These are phyloP conservation scores for Helicoverpa armigera DNA, from an alignment of 1,140 invertebrate species.

Conservation along the genomic window DNA sequence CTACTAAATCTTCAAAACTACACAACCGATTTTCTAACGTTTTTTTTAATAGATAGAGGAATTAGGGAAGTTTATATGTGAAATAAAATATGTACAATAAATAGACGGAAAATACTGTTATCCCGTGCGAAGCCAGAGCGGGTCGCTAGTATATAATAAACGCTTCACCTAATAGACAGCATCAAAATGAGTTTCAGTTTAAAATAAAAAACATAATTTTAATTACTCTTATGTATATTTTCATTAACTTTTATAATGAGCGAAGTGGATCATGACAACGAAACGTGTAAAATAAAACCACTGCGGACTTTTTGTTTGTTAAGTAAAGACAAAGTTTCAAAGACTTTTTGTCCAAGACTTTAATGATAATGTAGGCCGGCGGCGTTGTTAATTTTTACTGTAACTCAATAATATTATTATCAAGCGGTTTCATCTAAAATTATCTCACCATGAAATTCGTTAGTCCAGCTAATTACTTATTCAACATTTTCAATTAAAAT, in stretches of 20 bases:
- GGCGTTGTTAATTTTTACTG: slow-evolving; percentile 17
- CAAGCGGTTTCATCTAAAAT: slow-evolving; percentile 7
- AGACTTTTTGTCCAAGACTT: not conserved
- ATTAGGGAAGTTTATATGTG: too few relatives aligned
- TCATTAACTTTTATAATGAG: not conserved
- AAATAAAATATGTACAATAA: too few relatives aligned
- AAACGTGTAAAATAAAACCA: not conserved
- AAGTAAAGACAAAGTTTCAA: not conserved
- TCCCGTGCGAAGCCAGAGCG: too few relatives aligned
- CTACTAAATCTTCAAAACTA: too few relatives aligned
- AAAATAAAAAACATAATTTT: too few relatives aligned
- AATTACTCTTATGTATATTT: too few relatives aligned
- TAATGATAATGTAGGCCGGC: slow-evolving; percentile 7
- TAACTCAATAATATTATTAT: slow-evolving; percentile 32
- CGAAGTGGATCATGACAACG: not conserved
- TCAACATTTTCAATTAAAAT: slow-evolving; percentile 49
- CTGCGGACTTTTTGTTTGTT: not conserved
- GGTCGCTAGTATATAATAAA: too few relatives aligned
- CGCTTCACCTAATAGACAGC: too few relatives aligned
- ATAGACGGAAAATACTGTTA: too few relatives aligned
- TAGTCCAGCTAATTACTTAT: slow-evolving; percentile 31
- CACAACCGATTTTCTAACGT: too few relatives aligned
- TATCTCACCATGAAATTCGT: slow-evolving; percentile 30
- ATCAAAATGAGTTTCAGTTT: too few relatives aligned
- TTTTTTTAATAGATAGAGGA: too few relatives aligned